phyloP scores from a whole-genome alignment of 2,113 vertebrate genomes.

The Neopipo cinnamomea region DNA sequence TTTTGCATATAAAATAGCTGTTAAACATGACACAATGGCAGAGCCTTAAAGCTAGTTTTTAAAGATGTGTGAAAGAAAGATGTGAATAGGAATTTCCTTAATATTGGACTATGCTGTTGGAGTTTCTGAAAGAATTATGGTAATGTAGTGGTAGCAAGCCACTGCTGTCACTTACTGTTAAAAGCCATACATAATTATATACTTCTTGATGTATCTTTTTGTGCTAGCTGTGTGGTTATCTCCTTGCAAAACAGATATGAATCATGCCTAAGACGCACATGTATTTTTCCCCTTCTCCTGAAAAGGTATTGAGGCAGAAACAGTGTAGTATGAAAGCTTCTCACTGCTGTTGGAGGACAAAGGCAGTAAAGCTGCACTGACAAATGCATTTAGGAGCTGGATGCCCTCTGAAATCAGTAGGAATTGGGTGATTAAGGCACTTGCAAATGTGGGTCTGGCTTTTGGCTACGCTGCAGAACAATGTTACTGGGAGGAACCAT shows the following conservation, averaged over 20 bases:
- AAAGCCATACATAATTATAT: background rate
- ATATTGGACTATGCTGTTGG: background rate
- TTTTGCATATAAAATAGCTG: background rate
- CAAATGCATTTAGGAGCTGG: background rate
- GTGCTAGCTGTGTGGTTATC: background rate
- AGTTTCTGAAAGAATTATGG: background rate
- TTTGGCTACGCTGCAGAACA: background rate
- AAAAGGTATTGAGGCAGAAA: background rate
- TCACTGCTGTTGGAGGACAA: background rate
- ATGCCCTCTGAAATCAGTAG: background rate
- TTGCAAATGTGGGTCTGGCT: background rate
- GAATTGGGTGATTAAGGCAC: background rate
- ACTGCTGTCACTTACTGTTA: background rate
- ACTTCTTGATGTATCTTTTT: background rate
- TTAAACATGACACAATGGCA: background rate
- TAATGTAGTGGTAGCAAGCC: background rate
- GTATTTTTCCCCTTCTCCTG: background rate
- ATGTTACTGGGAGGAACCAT: background rate
- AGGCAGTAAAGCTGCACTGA: background rate
- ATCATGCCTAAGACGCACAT: background rate
- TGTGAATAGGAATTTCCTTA: background rate
- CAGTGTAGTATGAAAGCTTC: background rate
- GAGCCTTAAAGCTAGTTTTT: background rate
- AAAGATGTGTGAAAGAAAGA: background rate
- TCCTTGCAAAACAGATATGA: background rate